phyloP scores from a whole-genome alignment of 2,888 invertebrate species.

The Polia nebulosa region DNA sequence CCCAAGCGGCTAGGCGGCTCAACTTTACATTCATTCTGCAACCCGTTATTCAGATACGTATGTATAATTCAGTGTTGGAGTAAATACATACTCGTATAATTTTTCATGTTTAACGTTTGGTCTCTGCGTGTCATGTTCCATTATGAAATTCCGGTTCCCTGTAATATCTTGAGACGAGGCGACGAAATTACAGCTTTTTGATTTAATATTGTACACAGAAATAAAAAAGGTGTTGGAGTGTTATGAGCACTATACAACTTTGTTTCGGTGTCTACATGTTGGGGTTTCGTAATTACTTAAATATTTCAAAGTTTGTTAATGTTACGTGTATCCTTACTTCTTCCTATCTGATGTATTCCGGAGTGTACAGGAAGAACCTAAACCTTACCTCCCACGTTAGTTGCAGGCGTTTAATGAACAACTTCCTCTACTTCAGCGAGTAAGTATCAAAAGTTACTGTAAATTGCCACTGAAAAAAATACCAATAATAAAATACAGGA shows the following conservation, averaged over 20 bases:
- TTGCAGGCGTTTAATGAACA: conserved; percentile 22
- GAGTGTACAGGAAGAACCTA: not conserved
- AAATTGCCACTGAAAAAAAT: too few species aligned
- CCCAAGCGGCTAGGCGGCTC: conserved; percentile 5
- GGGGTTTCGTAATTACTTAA: conserved; percentile 1
- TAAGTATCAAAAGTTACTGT: conserved; percentile 12
- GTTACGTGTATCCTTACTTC: not conserved
- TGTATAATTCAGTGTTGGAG: conserved; percentile 10
- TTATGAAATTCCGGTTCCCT: conserved; percentile 15
- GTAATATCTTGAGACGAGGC: not conserved
- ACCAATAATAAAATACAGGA: not conserved
- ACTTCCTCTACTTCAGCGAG: conserved; percentile 4
- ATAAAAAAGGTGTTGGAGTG: not conserved
- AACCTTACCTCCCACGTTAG: conserved; percentile 9
- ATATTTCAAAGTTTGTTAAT: conserved; percentile 2
- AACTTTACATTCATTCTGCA: conserved; percentile 32
- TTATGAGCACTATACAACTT: not conserved
- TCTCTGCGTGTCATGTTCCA: conserved; percentile 6
- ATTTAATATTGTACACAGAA: conserved; percentile 4
- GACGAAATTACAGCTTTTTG: conserved; percentile 7
- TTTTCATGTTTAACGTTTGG: conserved; percentile 12
- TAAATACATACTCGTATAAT: conserved; percentile 16
- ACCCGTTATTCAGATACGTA: conserved; percentile 17
- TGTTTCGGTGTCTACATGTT: not conserved
- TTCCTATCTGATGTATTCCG: not conserved